phyloP scores from a whole-genome alignment of 2,888 invertebrate species.

The Diaperis boleti region DNA sequence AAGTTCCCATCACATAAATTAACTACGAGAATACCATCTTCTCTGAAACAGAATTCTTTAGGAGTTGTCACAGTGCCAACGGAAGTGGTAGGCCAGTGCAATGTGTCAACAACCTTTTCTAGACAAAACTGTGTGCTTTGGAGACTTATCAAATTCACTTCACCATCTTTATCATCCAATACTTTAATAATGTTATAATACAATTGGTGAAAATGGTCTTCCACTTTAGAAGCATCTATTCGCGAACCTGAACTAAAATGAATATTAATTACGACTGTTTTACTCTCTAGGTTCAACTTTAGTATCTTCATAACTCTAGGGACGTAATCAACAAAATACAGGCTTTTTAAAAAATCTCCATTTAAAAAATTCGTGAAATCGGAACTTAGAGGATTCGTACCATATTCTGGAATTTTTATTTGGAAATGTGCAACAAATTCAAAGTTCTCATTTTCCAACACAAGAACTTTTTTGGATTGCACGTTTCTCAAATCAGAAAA shows the following conservation, averaged over 20 bases:
- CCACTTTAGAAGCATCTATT: not conserved
- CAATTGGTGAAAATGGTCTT: not conserved
- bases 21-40: not conserved
- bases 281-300: not conserved
- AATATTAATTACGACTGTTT: not conserved
- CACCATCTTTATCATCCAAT: too few species aligned
- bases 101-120: not conserved
- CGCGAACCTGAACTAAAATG: not conserved
- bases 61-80: not conserved
- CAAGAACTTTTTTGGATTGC: not conserved
- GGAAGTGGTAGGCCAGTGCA: not conserved
- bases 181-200: not conserved
- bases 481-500: not conserved
- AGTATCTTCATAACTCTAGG: conserved; percentile 5
- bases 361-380: not conserved
- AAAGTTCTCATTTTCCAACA: not conserved
- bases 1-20: not conserved
- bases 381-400: not conserved
- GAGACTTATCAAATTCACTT: not conserved
- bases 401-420: not conserved
- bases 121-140: not conserved
- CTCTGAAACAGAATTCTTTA: not conserved
- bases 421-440: not conserved
- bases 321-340: not conserved
- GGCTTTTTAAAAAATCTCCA: not conserved